Conservation (phyloP, 2,888 invertebrate genomes). For the Limnephilus auricula region DNA sequence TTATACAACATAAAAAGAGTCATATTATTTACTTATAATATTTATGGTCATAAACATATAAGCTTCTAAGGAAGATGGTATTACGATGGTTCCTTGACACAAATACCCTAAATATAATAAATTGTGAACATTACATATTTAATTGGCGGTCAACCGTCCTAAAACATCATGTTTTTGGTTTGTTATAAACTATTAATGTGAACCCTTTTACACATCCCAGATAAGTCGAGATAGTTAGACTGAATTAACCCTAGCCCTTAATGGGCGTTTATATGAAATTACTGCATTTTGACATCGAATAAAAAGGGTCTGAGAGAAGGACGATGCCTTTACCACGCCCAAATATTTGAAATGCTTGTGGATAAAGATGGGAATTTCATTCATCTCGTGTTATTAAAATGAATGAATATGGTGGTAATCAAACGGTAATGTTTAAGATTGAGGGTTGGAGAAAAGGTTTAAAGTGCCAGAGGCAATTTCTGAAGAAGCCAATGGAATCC, state of each 20-base stretch:
- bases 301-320: not conserved
- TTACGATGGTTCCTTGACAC: not conserved
- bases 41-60: not conserved
- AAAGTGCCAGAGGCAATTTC: not conserved
- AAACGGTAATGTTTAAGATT: not conserved
- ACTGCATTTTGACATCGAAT: not conserved
- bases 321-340: not conserved
- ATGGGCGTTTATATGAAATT: not conserved
- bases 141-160: not conserved
- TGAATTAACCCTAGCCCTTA: not conserved
- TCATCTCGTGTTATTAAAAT: not conserved
- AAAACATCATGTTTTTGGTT: not conserved
- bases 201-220: not conserved
- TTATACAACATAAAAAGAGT: not conserved
- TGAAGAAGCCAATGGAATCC: slow-evolving; percentile 17
- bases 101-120: not conserved
- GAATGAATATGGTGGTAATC: not conserved
- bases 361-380: not conserved
- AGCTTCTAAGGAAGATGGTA: not conserved
- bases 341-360: not conserved
- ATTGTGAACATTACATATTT: not conserved
- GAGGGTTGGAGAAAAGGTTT: not conserved
- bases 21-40: not conserved
- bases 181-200: not conserved
- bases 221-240: not conserved